Conservation (phyloP, 2,888 invertebrate species). For the Cheilosia vulpina region DNA sequence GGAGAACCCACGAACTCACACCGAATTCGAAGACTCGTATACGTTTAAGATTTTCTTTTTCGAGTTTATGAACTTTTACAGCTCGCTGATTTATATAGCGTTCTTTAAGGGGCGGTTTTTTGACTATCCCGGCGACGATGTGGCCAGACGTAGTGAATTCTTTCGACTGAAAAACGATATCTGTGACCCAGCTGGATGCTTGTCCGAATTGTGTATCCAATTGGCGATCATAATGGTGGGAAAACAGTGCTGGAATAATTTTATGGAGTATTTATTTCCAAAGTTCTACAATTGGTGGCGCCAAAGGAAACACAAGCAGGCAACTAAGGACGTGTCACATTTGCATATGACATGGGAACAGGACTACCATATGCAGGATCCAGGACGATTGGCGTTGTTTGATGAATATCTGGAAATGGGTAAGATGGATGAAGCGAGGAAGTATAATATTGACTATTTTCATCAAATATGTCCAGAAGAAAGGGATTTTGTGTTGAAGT, state of each 20-base stretch:
- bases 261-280: slow-evolving; percentile 94
- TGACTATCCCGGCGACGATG: slow-evolving; percentile 93
- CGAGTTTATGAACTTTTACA: slow-evolving; percentile 99
- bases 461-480: too few relatives aligned
- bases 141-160: slow-evolving; percentile 90
- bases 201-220: slow-evolving; percentile 96
- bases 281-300: slow-evolving; percentile 96
- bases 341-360: slow-evolving; percentile 95
- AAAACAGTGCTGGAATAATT: slow-evolving; percentile 96
- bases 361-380: slow-evolving; percentile 96
- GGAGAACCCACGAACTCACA: slow-evolving; percentile 97
- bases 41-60: slow-evolving; percentile 99
- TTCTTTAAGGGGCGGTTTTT: slow-evolving; percentile 98
- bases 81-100: slow-evolving; percentile 99
- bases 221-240: slow-evolving; percentile 97
- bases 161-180: slow-evolving; percentile 92
- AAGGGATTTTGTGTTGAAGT: too few relatives aligned
- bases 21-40: slow-evolving; percentile 98
- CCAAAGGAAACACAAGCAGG: slow-evolving; percentile 89
- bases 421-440: slow-evolving; percentile 83
- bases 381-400: slow-evolving; percentile 94
- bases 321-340: slow-evolving; percentile 89
- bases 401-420: slow-evolving; percentile 99
- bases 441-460: too few relatives aligned
- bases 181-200: slow-evolving; percentile 96